Percentiles rank a stretch among this genome's conserved stretches.
Conservation (phyloP, 2,888 invertebrate genomes). For the Gisinianus flammeolus region DNA sequence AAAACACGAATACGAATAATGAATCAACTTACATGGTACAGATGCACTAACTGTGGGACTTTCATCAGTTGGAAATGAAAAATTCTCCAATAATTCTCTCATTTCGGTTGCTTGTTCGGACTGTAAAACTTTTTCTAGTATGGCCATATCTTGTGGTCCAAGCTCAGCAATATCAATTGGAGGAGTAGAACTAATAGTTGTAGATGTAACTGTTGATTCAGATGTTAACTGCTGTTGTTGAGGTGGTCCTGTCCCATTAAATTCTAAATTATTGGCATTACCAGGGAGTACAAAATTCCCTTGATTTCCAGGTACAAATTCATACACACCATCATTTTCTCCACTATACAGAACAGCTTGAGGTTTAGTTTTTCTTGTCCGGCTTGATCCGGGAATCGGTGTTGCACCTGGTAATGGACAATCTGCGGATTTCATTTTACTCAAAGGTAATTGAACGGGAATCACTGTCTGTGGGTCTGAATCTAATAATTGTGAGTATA, state of each 20-base stretch:
- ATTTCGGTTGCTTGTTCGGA: slow-evolving; percentile 67
- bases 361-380: slow-evolving; percentile 51
- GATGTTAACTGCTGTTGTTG: slow-evolving; percentile 1
- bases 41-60: not conserved
- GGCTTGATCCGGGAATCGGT: slow-evolving; percentile 20
- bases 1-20: not conserved
- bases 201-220: not conserved
- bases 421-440: slow-evolving; percentile 48
- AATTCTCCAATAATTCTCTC: slow-evolving; percentile 65
- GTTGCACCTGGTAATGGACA: slow-evolving; percentile 53
- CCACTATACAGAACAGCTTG: slow-evolving; percentile 38
- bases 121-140: slow-evolving; percentile 65
- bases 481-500: slow-evolving; percentile 21
- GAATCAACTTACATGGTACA: slow-evolving; percentile 11
- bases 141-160: slow-evolving; percentile 64
- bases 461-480: slow-evolving; percentile 45
- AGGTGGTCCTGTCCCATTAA: no score
- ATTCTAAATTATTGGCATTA: no score
- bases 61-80: slow-evolving; percentile 26
- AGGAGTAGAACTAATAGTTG: not conserved
- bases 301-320: not conserved
- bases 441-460: slow-evolving; percentile 50
- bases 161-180: slow-evolving; percentile 25
- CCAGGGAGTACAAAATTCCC: not conserved
- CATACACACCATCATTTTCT: slow-evolving; percentile 22